These are phyloP conservation scores for Melitaea cinxia DNA, from an alignment of 1,140 invertebrate genomes.

Conservation along the genomic window DNA sequence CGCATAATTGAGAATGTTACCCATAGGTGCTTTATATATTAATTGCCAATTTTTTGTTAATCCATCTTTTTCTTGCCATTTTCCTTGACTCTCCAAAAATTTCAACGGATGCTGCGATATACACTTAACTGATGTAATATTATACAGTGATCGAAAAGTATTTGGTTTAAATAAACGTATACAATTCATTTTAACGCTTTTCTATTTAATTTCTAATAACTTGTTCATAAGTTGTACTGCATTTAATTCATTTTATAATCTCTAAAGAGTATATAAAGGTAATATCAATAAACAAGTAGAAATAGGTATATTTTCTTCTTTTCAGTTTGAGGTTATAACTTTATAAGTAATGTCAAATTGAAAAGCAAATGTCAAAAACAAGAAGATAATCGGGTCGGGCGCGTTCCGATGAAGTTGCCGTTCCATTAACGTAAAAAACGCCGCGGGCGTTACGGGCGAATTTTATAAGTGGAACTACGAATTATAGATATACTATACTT, in stretches of 20 bases:
- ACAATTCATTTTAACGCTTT: constrained; percentile 45
- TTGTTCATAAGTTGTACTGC: not conserved
- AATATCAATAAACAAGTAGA: too few relatives aligned
- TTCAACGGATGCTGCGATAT: constrained; percentile 58
- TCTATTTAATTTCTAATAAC: not conserved
- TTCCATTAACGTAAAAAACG: too few relatives aligned
- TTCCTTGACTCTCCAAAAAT: constrained; percentile 61
- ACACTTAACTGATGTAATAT: constrained; percentile 44
- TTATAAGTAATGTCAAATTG: too few relatives aligned
- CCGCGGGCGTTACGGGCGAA: too few relatives aligned
- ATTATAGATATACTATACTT: too few relatives aligned
- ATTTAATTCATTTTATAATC: not conserved
- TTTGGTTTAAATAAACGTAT: constrained; percentile 45
- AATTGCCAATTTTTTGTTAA: constrained; percentile 62
- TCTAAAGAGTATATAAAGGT: too few relatives aligned
- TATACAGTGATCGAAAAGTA: constrained; percentile 38
- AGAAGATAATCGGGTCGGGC: too few relatives aligned
- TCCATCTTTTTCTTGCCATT: constrained; percentile 59
- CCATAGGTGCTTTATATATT: constrained; percentile 75
- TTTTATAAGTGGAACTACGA: too few relatives aligned
- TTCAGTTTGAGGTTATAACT: too few relatives aligned
- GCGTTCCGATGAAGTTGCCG: too few relatives aligned
- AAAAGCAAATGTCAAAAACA: too few relatives aligned
- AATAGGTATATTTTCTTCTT: too few relatives aligned
- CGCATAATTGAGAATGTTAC: constrained; percentile 52